phyloP scores from a whole-genome alignment of 1,140 invertebrate species.

The Asbolus verrucosus region DNA sequence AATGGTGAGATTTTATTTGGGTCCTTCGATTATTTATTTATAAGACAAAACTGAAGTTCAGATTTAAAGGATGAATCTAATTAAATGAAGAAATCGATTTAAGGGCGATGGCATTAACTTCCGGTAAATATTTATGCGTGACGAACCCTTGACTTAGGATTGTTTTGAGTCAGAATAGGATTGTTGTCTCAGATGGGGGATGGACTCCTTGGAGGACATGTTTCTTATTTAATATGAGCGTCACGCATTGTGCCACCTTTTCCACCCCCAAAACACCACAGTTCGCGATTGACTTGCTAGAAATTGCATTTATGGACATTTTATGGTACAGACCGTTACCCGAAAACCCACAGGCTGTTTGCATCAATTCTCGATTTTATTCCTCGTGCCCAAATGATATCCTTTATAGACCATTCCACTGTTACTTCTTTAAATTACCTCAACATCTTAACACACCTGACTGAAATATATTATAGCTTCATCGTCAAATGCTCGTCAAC shows the following conservation, averaged over 20 bases:
- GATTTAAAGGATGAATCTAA: constrained; percentile 6
- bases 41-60: neutral
- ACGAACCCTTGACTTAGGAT: constrained; percentile 4
- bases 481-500: constrained; percentile 17
- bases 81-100: constrained; percentile 10
- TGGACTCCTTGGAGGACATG: constrained; percentile 4
- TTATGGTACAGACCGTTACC: constrained; percentile 48
- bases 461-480: constrained; percentile 38
- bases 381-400: constrained; percentile 44
- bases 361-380: constrained; percentile 45
- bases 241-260: constrained; percentile 29
- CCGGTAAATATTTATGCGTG: constrained; percentile 13
- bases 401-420: constrained; percentile 44
- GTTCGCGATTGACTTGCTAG: constrained; percentile 48
- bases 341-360: constrained; percentile 42
- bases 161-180: constrained; percentile 10
- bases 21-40: constrained; percentile 6
- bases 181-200: constrained; percentile 17
- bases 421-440: constrained; percentile 46
- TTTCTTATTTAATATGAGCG: constrained; percentile 24
- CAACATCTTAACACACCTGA: constrained; percentile 45
- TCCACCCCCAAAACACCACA: constrained; percentile 40
- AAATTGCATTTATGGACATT: constrained; percentile 51
- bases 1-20: constrained; percentile 13
- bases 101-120: neutral